Percentiles rank a stretch among this genome's conserved stretches.
Evolutionary conservation across 2,113 vertebrate genomes (phyloP).

Genomic region (Himantopus leucocephalus): DNA sequence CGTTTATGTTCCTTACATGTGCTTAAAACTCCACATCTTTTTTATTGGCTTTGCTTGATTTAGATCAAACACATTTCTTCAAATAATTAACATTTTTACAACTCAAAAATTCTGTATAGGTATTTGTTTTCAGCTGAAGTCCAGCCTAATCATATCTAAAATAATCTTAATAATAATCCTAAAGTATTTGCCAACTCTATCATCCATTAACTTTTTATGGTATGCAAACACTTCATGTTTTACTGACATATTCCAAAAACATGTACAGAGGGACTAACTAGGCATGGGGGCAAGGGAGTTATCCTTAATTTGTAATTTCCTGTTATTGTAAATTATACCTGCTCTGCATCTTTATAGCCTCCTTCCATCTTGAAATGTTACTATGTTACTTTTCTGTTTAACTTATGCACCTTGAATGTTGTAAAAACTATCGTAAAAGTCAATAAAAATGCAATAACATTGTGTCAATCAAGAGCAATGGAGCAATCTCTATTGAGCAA

Average conservation of each 20-base stretch:
- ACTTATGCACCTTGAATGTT: conserved; percentile 63
- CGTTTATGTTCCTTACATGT: background rate
- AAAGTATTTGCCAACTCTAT: background rate
- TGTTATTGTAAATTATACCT: conserved; percentile 57
- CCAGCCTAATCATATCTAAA: background rate
- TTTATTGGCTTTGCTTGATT: background rate
- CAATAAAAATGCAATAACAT: conserved; percentile 68
- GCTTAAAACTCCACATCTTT: background rate
- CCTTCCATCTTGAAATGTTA: conserved; percentile 65
- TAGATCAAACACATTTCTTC: background rate
- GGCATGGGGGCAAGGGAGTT: background rate
- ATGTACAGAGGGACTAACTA: background rate
- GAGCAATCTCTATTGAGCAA: conserved; percentile 60
- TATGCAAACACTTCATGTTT: background rate
- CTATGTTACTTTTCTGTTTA: conserved; percentile 61
- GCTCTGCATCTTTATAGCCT: conserved; percentile 56
- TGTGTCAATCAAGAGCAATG: conserved; percentile 52
- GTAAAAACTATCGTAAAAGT: conserved; percentile 71
- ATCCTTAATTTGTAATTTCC: conserved; percentile 49
- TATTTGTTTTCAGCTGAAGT: background rate
- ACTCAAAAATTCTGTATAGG: background rate
- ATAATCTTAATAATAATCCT: background rate
- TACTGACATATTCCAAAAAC: background rate
- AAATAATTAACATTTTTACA: conserved; percentile 1
- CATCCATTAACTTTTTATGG: conserved; percentile 22